Conservation (phyloP, 2,113 vertebrate species). For the Pedetes capensis region DNA sequence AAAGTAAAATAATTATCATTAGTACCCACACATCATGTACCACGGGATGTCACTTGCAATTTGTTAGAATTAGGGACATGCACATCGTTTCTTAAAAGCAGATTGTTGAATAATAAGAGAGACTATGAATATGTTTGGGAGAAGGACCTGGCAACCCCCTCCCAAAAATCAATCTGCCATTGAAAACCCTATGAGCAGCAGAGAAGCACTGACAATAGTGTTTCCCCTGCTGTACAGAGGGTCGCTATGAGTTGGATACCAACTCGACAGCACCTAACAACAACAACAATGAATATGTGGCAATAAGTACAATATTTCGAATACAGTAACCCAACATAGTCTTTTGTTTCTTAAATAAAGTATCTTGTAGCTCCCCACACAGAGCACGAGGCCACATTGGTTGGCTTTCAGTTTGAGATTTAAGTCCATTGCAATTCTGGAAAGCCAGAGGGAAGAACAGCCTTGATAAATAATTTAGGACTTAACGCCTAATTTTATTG, state of each 20-base stretch:
- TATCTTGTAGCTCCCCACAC: background rate
- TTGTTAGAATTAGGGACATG: background rate
- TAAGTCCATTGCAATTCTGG: background rate
- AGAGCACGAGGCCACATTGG: background rate
- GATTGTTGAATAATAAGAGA: background rate
- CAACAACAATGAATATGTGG: too few species aligned
- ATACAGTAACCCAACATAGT: background rate
- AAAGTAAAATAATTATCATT: background rate
- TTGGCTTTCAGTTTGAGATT: background rate
- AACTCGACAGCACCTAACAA: too few species aligned
- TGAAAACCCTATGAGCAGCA: too few species aligned
- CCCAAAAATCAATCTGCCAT: too few species aligned
- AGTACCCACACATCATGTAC: too few species aligned
- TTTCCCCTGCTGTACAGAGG: too few species aligned
- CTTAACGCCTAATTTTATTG: too few species aligned
- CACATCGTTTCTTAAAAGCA: background rate
- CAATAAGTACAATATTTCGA: background rate
- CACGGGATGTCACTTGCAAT: background rate
- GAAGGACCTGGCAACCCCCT: too few species aligned
- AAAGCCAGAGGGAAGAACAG: background rate
- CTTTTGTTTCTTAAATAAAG: background rate
- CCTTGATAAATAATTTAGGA: too few species aligned
- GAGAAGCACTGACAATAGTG: too few species aligned
- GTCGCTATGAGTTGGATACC: too few species aligned
- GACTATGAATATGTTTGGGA: too few species aligned